These are phyloP conservation scores for Steatocranus sp. DNA, from an alignment of 2,797 vertebrate genomes.

Conservation along the genomic window DNA sequence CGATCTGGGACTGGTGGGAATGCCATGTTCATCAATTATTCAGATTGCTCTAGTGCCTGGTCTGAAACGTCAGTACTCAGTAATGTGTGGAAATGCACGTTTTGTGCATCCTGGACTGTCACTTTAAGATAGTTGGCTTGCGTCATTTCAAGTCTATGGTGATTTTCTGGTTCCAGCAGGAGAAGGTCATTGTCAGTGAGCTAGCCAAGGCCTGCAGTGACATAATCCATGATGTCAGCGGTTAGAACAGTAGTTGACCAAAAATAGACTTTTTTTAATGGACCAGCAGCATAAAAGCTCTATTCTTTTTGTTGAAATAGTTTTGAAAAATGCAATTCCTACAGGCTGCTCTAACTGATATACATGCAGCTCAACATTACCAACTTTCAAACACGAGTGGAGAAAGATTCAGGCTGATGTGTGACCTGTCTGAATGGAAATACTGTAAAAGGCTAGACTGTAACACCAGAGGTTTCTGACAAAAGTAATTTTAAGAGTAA, in stretches of 20 bases:
- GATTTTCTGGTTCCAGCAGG: not conserved
- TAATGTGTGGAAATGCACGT: not conserved
- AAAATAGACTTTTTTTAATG: not conserved
- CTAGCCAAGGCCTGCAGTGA: not conserved
- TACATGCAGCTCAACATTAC: not conserved
- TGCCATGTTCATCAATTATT: conserved; percentile 26
- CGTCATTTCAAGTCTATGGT: not conserved
- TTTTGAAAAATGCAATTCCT: not conserved
- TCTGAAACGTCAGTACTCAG: not conserved
- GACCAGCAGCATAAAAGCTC: not conserved
- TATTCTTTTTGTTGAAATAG: not conserved
- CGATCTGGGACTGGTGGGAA: not conserved
- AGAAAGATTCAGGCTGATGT: not conserved
- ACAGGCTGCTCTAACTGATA: not conserved
- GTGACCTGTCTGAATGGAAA: too few relatives aligned
- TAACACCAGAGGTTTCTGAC: not conserved
- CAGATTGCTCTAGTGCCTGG: not conserved
- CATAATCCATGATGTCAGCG: conserved; percentile 6
- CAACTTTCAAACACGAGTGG: not conserved
- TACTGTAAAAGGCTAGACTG: not conserved
- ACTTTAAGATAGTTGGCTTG: not conserved
- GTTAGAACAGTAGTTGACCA: not conserved
- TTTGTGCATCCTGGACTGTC: not conserved
- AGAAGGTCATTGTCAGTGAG: not conserved
- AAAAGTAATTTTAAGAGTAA: not conserved